Conservation (phyloP, 2,113 vertebrate species). For the Tapirus terrestris region DNA sequence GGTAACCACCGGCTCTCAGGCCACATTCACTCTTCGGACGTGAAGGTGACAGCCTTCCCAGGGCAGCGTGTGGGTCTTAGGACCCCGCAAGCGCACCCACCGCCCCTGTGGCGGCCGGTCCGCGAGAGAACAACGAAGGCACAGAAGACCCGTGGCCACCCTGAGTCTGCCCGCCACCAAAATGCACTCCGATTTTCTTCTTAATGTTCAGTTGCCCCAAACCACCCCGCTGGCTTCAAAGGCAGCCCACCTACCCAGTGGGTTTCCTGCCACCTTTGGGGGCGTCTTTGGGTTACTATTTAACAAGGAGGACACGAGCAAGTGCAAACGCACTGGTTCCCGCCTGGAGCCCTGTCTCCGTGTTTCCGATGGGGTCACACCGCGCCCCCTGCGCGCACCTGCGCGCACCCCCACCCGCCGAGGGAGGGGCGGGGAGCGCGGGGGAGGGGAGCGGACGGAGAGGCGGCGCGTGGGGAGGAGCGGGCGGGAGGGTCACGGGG, state of each 20-base stretch:
- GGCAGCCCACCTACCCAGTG: neutral
- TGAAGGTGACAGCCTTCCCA: no score
- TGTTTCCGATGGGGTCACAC: neutral
- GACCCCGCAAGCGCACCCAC: neutral
- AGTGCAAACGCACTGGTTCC: rapidly evolving
- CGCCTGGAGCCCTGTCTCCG: neutral
- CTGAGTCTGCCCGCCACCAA: rapidly evolving
- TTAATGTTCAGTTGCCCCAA: neutral
- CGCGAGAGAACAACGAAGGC: neutral
- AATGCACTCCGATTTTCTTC: no score
- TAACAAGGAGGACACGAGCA: no score
- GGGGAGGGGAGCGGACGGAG: neutral
- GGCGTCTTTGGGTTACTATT: no score
- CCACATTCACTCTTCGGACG: neutral
- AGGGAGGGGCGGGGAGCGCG: neutral
- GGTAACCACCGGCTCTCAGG: neutral
- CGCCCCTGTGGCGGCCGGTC: no score
- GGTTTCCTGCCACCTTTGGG: neutral
- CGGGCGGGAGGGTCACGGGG: no score
- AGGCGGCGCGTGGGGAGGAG: neutral
- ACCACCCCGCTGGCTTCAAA: neutral
- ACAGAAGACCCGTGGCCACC: neutral
- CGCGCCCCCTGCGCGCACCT: no score
- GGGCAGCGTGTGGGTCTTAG: no score
- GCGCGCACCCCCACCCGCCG: neutral